phyloP scores from a whole-genome alignment of 2,113 vertebrate species.

The Chaetorhynchus papuensis region DNA sequence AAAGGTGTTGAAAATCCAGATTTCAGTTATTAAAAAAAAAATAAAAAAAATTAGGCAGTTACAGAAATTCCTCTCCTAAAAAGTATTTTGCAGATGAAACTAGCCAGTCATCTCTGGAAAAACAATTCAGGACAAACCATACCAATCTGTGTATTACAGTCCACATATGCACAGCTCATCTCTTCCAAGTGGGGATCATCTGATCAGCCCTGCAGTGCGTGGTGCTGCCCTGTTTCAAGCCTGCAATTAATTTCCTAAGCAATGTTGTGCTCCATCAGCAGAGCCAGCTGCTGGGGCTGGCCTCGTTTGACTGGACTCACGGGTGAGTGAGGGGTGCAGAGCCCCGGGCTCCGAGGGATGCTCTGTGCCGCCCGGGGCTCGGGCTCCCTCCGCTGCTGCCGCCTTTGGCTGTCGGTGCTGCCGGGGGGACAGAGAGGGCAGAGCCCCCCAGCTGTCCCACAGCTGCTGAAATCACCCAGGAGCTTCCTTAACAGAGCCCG shows the following conservation, averaged over 20 bases:
- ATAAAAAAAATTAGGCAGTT: not conserved
- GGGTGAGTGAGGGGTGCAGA: not conserved
- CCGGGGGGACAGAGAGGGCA: not conserved
- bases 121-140: not conserved
- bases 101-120: slow-evolving; percentile 1
- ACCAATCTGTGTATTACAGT: not conserved
- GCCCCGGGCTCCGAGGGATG: not conserved
- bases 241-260: not conserved
- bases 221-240: not conserved
- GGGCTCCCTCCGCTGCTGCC: rapidly evolving
- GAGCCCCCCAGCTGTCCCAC: not conserved
- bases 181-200: not conserved
- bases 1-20: not conserved
- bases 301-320: not conserved
- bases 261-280: not conserved
- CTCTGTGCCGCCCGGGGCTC: not conserved
- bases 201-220: not conserved
- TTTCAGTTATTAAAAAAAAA: not conserved
- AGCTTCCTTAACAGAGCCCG: not conserved
- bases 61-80: not conserved
- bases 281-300: not conserved
- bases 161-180: not conserved
- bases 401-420: not conserved
- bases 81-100: not conserved
- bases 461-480: not conserved